These are phyloP conservation scores for Tanaodytes sp. DNA, from an alignment of 2,888 invertebrate genomes.

Conservation along the genomic window DNA sequence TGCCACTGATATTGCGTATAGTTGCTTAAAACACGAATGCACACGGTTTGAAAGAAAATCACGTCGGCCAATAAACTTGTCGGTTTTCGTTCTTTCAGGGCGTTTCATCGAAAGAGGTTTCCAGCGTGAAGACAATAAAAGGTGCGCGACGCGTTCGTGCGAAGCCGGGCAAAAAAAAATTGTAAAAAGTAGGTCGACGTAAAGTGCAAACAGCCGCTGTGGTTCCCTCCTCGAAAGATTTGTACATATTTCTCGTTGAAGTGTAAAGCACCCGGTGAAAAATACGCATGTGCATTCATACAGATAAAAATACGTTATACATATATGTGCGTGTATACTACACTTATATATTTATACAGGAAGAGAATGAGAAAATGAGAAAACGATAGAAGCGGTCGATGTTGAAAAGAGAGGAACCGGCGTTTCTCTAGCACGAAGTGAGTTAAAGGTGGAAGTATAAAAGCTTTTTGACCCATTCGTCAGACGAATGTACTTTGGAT, in stretches of 20 bases:
- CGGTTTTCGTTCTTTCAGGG: background rate
- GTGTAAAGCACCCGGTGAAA: constrained; percentile 44
- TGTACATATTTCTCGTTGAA: constrained; percentile 63
- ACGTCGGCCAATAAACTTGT: constrained; percentile 14
- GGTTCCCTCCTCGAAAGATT: constrained; percentile 62
- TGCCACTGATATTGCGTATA: too few relatives aligned
- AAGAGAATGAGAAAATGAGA: constrained; percentile 47
- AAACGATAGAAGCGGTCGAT: constrained; percentile 37
- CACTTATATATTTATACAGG: constrained; percentile 43
- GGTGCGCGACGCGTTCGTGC: constrained; percentile 29
- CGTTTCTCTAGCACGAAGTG: constrained; percentile 60
- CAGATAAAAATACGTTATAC: constrained; percentile 36
- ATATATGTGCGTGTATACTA: too few relatives aligned
- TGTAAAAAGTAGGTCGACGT: constrained; percentile 44
- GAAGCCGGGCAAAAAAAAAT: constrained; percentile 25
- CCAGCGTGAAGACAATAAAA: constrained; percentile 31
- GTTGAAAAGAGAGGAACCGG: constrained; percentile 50
- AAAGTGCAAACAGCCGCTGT: constrained; percentile 52
- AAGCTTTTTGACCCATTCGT: constrained; percentile 65
- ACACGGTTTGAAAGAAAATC: constrained; percentile 16
- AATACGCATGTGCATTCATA: constrained; percentile 36
- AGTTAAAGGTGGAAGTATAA: constrained; percentile 65
- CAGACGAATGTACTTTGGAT: constrained; percentile 66
- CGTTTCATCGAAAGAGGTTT: constrained; percentile 16
- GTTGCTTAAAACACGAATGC: background rate